A percentile compares a stretch with the other conserved stretches of the same genome.
These are phyloP conservation scores for Ptiloglossa arizonensis DNA, from an alignment of 1,140 invertebrate genomes.

Conservation along the genomic window DNA sequence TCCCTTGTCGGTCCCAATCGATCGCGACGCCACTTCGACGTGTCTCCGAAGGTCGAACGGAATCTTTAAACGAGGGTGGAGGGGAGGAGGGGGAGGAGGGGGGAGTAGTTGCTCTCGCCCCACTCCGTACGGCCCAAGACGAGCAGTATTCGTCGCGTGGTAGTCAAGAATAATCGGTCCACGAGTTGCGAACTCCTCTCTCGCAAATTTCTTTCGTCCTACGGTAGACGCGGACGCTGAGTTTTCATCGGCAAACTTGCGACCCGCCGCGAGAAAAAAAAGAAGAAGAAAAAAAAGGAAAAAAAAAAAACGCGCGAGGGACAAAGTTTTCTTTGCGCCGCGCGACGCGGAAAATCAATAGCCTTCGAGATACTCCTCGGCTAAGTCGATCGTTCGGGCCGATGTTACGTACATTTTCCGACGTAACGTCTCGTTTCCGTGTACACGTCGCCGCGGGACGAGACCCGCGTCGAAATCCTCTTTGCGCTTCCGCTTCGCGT, in stretches of 20 bases:
- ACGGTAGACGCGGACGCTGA: no score
- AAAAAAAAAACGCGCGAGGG: no score
- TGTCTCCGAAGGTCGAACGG: neutral
- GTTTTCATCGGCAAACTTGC: neutral
- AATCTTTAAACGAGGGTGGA: no score
- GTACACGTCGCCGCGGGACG: no score
- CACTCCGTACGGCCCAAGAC: neutral
- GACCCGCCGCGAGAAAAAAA: neutral
- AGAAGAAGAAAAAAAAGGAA: no score
- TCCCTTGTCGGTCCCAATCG: neutral
- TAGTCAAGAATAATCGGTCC: neutral
- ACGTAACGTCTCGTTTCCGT: no score
- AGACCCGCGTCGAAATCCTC: no score
- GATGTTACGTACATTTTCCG: neutral
- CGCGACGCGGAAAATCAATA: constrained; percentile 12
- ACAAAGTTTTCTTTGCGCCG: neutral
- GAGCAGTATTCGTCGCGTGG: neutral
- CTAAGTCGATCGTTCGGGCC: neutral
- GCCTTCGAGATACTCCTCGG: neutral
- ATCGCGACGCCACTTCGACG: neutral
- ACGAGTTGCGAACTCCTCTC: neutral
- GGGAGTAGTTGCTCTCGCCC: no score
- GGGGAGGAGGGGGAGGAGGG: no score
- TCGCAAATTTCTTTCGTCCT: neutral
- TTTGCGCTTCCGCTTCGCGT: no score